phyloP scores from a whole-genome alignment of 2,797 vertebrate genomes.

The Furcifer pardalis region DNA sequence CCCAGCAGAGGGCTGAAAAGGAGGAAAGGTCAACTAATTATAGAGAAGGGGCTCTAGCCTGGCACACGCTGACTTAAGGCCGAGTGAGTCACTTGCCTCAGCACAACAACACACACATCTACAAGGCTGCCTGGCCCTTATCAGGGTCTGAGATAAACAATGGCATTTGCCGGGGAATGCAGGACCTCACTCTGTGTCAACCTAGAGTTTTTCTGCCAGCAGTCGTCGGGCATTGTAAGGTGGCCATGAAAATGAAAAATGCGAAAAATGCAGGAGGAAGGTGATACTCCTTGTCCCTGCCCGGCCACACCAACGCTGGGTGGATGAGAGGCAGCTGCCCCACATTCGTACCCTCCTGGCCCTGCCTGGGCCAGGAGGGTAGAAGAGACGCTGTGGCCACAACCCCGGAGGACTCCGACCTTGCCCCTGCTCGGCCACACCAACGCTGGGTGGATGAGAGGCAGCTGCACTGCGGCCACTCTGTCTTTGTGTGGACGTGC shows the following conservation, averaged over 20 bases:
- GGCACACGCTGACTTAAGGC: conserved; percentile 24
- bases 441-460: too few relatives aligned
- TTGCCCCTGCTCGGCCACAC: too few relatives aligned
- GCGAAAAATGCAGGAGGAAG: too few relatives aligned
- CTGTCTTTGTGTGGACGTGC: too few relatives aligned
- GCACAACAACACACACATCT: conserved; percentile 8
- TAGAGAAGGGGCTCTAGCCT: conserved; percentile 33
- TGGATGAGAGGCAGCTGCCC: too few relatives aligned
- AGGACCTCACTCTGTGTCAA: neutral
- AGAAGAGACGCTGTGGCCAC: too few relatives aligned
- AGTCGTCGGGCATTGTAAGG: neutral
- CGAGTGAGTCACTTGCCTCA: conserved; percentile 22
- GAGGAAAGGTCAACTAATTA: conserved; percentile 39
- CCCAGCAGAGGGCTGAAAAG: conserved; percentile 15
- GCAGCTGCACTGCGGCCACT: too few relatives aligned
- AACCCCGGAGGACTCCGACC: too few relatives aligned
- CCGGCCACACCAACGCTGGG: too few relatives aligned
- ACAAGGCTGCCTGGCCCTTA: conserved; percentile 17
- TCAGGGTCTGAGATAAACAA: conserved; percentile 31
- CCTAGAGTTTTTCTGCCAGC: neutral
- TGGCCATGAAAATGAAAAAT: neutral
- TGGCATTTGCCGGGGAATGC: conserved; percentile 26
- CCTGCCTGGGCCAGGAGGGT: too few relatives aligned
- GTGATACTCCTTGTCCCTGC: too few relatives aligned
- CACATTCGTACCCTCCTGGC: too few relatives aligned